These are phyloP conservation scores for Dromas ardeola DNA, from an alignment of 2,113 vertebrate genomes.

Conservation along the genomic window DNA sequence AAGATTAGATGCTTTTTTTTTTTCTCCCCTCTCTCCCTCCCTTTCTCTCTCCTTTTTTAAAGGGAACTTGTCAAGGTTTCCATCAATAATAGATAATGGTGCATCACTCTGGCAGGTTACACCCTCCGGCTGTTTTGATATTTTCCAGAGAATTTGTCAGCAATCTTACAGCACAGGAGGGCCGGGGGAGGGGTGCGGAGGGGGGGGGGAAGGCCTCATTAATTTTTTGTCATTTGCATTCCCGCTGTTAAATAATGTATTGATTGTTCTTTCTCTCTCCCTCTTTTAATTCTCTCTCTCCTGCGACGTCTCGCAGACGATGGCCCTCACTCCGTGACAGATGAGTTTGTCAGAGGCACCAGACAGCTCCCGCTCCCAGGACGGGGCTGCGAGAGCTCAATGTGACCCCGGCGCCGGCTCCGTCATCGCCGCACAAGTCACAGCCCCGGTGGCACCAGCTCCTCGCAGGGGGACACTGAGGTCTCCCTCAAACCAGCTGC, in stretches of 20 bases:
- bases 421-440: background rate
- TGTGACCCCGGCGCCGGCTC: background rate
- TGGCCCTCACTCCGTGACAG: conserved; percentile 62
- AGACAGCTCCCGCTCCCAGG: background rate
- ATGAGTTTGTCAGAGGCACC: conserved; percentile 57
- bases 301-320: background rate
- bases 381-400: background rate
- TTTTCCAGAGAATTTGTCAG: conserved; percentile 82
- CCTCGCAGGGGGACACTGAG: fast-evolving
- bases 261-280: conserved; percentile 54
- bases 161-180: conserved; percentile 57
- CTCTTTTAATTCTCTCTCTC: conserved; percentile 58
- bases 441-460: background rate
- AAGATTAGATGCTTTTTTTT: conserved; percentile 52
- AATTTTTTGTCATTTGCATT: conserved; percentile 79
- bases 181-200: background rate
- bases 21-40: background rate
- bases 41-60: conserved; percentile 48
- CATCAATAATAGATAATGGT: conserved; percentile 83
- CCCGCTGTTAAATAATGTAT: conserved; percentile 85
- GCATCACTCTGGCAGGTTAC: conserved; percentile 75
- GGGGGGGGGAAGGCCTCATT: conserved; percentile 55
- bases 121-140: conserved; percentile 82
- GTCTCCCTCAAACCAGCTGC: background rate
- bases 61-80: conserved; percentile 75